Conservation (phyloP, 2,888 invertebrate genomes). For the Hermaeophaga mercurialis region DNA sequence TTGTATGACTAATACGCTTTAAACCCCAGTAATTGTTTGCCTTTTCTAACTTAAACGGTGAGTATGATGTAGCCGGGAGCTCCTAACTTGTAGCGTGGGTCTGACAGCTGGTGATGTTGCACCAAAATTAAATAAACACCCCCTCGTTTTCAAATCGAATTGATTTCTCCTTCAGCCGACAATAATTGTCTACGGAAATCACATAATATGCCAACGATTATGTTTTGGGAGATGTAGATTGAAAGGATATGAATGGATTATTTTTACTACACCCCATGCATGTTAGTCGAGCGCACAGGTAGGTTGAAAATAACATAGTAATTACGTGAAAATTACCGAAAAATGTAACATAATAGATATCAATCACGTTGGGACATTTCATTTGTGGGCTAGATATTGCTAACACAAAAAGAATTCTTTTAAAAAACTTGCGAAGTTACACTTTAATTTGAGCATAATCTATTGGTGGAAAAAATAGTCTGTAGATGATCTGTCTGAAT, state of each 20-base stretch:
- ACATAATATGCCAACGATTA: slow-evolving; percentile 28
- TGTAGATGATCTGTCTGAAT: too few species aligned
- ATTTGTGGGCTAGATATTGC: too few species aligned
- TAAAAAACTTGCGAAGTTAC: too few species aligned
- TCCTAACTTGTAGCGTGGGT: slow-evolving; percentile 16
- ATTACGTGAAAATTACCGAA: too few species aligned
- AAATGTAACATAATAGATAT: too few species aligned
- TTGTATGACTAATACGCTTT: slow-evolving; percentile 20
- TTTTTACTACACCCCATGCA: slow-evolving; percentile 4
- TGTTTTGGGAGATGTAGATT: slow-evolving; percentile 22
- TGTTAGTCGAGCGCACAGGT: too few species aligned
- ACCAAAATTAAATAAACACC: slow-evolving; percentile 37
- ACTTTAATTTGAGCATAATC: too few species aligned
- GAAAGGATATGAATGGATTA: slow-evolving; percentile 27
- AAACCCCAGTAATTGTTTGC: slow-evolving; percentile 23
- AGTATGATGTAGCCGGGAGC: slow-evolving; percentile 2
- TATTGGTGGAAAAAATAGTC: too few species aligned
- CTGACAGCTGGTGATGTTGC: slow-evolving; percentile 33
- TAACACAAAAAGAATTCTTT: too few species aligned
- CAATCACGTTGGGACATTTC: too few species aligned
- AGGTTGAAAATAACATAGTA: too few species aligned
- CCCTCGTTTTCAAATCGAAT: slow-evolving; percentile 33
- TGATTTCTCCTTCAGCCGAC: slow-evolving; percentile 32
- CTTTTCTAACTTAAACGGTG: slow-evolving; percentile 16
- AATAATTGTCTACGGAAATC: slow-evolving; percentile 37